Conservation (phyloP, 2,888 invertebrate species). For the Drosophila nr. perissopoda region DNA sequence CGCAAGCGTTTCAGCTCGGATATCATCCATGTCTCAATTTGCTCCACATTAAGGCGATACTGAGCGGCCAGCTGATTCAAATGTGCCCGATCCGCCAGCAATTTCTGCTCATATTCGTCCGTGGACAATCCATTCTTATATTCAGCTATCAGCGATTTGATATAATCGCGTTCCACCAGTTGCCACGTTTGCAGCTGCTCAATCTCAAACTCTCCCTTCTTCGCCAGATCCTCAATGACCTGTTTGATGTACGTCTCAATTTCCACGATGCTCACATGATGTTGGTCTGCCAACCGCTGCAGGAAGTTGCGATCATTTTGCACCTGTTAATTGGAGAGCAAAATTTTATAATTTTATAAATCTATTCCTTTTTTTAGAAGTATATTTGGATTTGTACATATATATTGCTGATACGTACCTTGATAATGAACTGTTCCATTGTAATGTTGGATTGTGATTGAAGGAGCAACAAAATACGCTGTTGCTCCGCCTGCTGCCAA, state of each 20-base stretch:
- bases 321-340: slow-evolving; percentile 41
- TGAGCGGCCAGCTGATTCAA: slow-evolving; percentile 81
- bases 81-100: slow-evolving; percentile 81
- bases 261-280: slow-evolving; percentile 81
- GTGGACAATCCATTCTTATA: slow-evolving; percentile 78
- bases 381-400: not conserved
- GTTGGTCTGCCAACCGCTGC: slow-evolving; percentile 76
- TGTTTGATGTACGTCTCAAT: slow-evolving; percentile 82
- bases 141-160: slow-evolving; percentile 75
- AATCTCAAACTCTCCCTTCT: slow-evolving; percentile 80
- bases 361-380: not conserved
- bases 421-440: slow-evolving; percentile 79
- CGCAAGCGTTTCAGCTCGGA: slow-evolving; percentile 78
- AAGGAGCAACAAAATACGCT: slow-evolving; percentile 76
- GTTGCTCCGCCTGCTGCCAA: slow-evolving; percentile 82
- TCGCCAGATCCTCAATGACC: slow-evolving; percentile 79
- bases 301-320: slow-evolving; percentile 79
- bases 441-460: slow-evolving; percentile 81
- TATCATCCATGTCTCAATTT: slow-evolving; percentile 83
- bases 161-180: slow-evolving; percentile 81
- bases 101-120: slow-evolving; percentile 76
- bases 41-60: slow-evolving; percentile 80
- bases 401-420: slow-evolving; percentile 41
- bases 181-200: slow-evolving; percentile 83
- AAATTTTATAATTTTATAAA: not conserved